These are phyloP conservation scores for Graphium colonna DNA, from an alignment of 2,888 invertebrate genomes.

Conservation along the genomic window DNA sequence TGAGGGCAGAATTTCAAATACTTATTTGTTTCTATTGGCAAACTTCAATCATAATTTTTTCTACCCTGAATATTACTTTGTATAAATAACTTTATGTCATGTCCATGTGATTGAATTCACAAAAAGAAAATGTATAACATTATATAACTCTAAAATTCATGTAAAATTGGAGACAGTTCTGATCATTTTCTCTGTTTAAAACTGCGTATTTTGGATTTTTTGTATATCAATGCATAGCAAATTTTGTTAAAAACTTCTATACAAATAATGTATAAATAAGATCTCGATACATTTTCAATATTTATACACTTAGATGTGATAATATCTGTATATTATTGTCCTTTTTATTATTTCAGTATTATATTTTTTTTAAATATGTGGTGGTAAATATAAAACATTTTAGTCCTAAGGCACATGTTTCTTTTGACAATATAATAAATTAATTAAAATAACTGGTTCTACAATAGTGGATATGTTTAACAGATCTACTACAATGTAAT, in stretches of 20 bases:
- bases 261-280: background rate
- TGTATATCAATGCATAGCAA: too few relatives aligned
- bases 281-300: background rate
- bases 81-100: too few relatives aligned
- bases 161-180: too few relatives aligned
- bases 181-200: too few relatives aligned
- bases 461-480: slow-evolving; percentile 3
- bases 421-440: slow-evolving; percentile 10
- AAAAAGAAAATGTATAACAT: too few relatives aligned
- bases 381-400: background rate
- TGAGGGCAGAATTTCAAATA: too few relatives aligned
- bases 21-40: too few relatives aligned
- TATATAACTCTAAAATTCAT: too few relatives aligned
- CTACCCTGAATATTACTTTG: too few relatives aligned
- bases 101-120: too few relatives aligned
- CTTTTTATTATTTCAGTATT: slow-evolving; percentile 1
- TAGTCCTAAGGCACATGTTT: slow-evolving; percentile 18
- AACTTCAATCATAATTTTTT: too few relatives aligned
- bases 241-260: background rate
- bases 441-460: background rate
- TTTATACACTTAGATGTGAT: slow-evolving; percentile 10
- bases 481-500: slow-evolving; percentile 13
- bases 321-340: slow-evolving; percentile 18
- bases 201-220: too few relatives aligned
- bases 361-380: background rate